Percentiles rank a stretch among this genome's conserved stretches.
Conservation (phyloP, 2,113 vertebrate species). For the Clarias gariepinus region DNA sequence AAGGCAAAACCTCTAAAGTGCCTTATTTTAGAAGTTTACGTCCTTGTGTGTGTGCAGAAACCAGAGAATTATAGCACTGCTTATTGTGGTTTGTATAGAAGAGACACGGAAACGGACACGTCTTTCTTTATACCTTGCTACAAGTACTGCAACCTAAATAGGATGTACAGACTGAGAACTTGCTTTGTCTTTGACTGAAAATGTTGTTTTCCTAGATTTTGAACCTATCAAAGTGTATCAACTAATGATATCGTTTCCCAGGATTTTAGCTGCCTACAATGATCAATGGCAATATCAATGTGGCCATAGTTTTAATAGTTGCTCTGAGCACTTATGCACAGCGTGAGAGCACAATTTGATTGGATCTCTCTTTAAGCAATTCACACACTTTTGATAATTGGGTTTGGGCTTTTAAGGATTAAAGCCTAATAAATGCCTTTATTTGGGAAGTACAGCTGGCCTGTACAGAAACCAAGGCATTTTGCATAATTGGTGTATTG, state of each 20-base stretch:
- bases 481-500: too few species aligned
- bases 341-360: too few species aligned
- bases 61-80: not conserved
- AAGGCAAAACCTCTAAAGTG: constrained; percentile 11
- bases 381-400: too few species aligned
- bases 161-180: not conserved
- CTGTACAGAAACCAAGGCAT: too few species aligned
- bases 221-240: not conserved
- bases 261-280: not conserved
- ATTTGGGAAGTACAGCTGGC: too few species aligned
- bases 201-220: not conserved
- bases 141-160: not conserved
- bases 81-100: not conserved
- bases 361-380: too few species aligned
- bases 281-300: not conserved
- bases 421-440: too few species aligned
- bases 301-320: not conserved
- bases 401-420: too few species aligned
- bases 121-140: not conserved
- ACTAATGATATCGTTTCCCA: not conserved
- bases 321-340: too few species aligned
- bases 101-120: not conserved
- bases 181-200: not conserved
- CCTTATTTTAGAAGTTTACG: not conserved
- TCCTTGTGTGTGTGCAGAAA: not conserved